phyloP scores from a whole-genome alignment of 2,797 vertebrate genomes.

The Centroberyx gerrardi region DNA sequence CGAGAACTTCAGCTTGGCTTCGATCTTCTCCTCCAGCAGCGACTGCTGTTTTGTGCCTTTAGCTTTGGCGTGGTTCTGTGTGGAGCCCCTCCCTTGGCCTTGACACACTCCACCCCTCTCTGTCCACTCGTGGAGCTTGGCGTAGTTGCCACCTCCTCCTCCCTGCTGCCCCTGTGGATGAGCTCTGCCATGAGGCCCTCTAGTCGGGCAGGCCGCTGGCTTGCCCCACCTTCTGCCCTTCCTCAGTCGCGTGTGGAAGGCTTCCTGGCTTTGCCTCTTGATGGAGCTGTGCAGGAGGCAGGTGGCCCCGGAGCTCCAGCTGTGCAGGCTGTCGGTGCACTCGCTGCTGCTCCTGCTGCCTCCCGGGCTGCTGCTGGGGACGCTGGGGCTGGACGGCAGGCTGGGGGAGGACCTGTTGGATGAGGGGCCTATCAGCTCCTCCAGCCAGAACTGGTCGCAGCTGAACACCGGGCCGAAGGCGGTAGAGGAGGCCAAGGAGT shows the following conservation, averaged over 20 bases:
- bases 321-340: conserved; percentile 67
- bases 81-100: conserved; percentile 64
- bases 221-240: conserved; percentile 49
- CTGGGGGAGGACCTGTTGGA: conserved; percentile 49
- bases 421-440: conserved; percentile 54
- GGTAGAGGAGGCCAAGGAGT: conserved; percentile 29
- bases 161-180: conserved; percentile 31
- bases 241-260: conserved; percentile 64
- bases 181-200: conserved; percentile 18
- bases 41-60: conserved; percentile 55
- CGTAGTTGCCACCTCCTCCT: conserved; percentile 13
- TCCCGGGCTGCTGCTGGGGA: conserved; percentile 50
- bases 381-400: conserved; percentile 50
- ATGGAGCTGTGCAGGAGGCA: conserved; percentile 65
- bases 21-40: conserved; percentile 79
- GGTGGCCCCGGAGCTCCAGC: conserved; percentile 73
- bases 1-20: conserved; percentile 90
- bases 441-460: conserved; percentile 61
- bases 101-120: conserved; percentile 35
- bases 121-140: conserved; percentile 55
- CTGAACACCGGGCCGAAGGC: conserved; percentile 17
- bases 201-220: conserved; percentile 30
- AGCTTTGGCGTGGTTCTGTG: conserved; percentile 37
- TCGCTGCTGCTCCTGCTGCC: conserved; percentile 75
- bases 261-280: conserved; percentile 74